Evolutionary conservation across 2,797 vertebrate genomes (phyloP).

Genomic region (Morelia viridis): DNA sequence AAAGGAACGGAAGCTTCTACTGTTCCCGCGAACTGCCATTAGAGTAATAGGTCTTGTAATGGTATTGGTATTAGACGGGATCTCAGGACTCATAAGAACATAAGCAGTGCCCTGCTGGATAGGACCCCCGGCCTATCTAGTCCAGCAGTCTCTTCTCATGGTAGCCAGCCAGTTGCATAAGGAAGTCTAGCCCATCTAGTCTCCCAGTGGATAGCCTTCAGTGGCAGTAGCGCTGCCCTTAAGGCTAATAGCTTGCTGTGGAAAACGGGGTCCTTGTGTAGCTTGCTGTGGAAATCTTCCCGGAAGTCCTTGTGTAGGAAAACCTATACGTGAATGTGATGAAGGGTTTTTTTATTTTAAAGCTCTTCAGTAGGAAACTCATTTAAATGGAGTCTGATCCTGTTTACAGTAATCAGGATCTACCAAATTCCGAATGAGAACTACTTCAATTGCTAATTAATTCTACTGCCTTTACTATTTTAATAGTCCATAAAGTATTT

Average conservation of each 20-base stretch:
- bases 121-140: neutral
- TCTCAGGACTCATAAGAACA: too few species aligned
- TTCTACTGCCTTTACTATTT: neutral
- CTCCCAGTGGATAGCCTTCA: neutral
- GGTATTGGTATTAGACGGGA: neutral
- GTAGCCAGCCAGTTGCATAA: neutral
- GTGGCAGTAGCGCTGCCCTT: neutral
- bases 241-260: neutral
- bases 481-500: neutral
- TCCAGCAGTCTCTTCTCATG: neutral
- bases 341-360: neutral
- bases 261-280: neutral
- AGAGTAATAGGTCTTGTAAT: neutral
- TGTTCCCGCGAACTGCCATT: neutral
- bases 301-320: neutral
- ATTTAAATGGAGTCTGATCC: neutral
- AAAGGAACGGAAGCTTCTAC: neutral
- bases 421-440: neutral
- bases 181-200: neutral
- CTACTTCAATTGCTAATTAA: neutral
- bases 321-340: neutral
- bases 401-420: neutral
- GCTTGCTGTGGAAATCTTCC: neutral
- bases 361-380: neutral
- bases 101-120: neutral